These are phyloP conservation scores for Clarias batrachus DNA, from an alignment of 2,113 vertebrate species.

Conservation along the genomic window DNA sequence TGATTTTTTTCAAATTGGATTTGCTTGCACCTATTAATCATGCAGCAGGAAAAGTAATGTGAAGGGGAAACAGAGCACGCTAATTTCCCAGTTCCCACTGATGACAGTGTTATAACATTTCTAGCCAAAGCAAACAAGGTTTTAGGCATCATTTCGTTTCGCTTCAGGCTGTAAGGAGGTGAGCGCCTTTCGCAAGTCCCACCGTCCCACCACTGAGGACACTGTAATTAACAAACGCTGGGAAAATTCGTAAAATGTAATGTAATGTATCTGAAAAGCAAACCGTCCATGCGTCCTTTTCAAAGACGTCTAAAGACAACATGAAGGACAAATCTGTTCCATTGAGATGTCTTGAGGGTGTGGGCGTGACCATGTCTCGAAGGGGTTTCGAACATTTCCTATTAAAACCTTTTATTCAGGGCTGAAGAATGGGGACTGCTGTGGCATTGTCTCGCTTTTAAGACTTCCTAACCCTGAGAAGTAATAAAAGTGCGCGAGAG, in stretches of 20 bases:
- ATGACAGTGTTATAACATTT: conserved; percentile 46
- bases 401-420: conserved; percentile 59
- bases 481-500: conserved; percentile 38
- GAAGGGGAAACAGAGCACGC: conserved; percentile 50
- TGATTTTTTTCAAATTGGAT: conserved; percentile 45
- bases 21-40: conserved; percentile 53
- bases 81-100: conserved; percentile 43
- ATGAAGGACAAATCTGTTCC: background rate
- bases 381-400: conserved; percentile 7
- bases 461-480: conserved; percentile 9
- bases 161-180: conserved; percentile 35
- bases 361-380: background rate
- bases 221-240: conserved; percentile 31
- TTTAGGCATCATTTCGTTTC: conserved; percentile 43
- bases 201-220: conserved; percentile 2
- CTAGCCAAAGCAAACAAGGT: conserved; percentile 49
- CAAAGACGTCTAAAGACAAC: background rate
- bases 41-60: conserved; percentile 27
- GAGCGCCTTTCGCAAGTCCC: conserved; percentile 26
- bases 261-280: background rate
- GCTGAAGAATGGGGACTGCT: conserved; percentile 53
- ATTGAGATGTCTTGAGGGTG: background rate
- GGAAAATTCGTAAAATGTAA: background rate
- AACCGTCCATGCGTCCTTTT: background rate
- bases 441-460: conserved; percentile 35